A percentile compares a stretch with the other conserved stretches of the same genome.
These are phyloP conservation scores for Aphaenogaster rudis DNA, from an alignment of 1,140 invertebrate genomes.

Conservation along the genomic window DNA sequence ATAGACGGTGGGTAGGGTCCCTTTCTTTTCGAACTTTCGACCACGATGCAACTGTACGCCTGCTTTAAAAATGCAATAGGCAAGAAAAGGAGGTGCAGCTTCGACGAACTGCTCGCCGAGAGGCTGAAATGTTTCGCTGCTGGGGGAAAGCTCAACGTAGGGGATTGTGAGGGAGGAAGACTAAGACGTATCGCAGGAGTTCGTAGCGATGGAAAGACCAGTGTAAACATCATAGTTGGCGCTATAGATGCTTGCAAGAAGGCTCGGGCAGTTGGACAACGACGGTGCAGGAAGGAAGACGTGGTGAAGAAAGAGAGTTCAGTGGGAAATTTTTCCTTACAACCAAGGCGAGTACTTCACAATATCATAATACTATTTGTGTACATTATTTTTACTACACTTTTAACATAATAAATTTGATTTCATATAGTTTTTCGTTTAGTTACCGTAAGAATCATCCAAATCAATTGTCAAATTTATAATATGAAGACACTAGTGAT, in stretches of 20 bases:
- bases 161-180: neutral
- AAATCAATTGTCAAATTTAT: neutral
- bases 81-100: neutral
- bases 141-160: neutral
- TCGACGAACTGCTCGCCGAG: neutral
- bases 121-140: constrained; percentile 16
- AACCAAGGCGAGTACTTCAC: neutral
- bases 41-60: neutral
- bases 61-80: constrained; percentile 47
- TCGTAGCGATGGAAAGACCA: neutral
- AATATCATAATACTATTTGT: neutral
- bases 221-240: neutral
- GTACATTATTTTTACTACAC: neutral
- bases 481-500: neutral
- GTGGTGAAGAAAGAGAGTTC: neutral
- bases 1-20: too few relatives aligned
- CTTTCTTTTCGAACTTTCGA: neutral
- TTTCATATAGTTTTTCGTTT: neutral
- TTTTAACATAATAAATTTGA: neutral
- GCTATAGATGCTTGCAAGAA: neutral
- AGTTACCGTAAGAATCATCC: neutral
- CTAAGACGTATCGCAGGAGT: constrained; percentile 20
- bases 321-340: neutral
- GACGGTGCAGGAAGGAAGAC: neutral
- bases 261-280: neutral